A percentile compares a stretch with the other conserved stretches of the same genome.
Conservation (phyloP, 2,888 invertebrate genomes). For the Ophion ellenae region DNA sequence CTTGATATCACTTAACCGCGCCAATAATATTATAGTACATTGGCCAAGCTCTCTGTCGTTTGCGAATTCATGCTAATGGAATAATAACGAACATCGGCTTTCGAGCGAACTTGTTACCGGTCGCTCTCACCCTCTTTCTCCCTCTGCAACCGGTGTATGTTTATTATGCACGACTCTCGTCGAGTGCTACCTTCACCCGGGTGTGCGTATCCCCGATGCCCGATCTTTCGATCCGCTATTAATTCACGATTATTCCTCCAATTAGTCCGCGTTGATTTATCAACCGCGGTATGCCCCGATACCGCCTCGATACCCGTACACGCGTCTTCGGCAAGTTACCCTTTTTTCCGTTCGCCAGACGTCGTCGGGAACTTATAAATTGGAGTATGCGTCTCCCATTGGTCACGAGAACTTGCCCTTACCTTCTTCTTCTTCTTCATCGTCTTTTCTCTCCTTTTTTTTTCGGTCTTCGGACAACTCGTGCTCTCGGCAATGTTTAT, state of each 20-base stretch:
- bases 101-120: slow-evolving; percentile 38
- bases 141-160: slow-evolving; percentile 28
- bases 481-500: slow-evolving; percentile 37
- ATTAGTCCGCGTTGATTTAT: slow-evolving; percentile 30
- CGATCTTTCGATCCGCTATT: slow-evolving; percentile 30
- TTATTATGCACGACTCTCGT: neutral
- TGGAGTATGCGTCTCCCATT: too few relatives aligned
- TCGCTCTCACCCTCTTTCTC: neutral
- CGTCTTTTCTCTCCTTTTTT: slow-evolving; percentile 12
- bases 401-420: too few relatives aligned
- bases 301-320: neutral
- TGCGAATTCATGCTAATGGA: slow-evolving; percentile 68
- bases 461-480: neutral
- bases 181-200: too few relatives aligned
- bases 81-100: slow-evolving; percentile 62
- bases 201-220: neutral
- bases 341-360: too few relatives aligned
- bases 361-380: too few relatives aligned
- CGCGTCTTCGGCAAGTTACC: too few relatives aligned
- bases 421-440: too few relatives aligned
- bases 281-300: neutral
- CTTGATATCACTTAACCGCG: slow-evolving; percentile 71
- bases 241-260: slow-evolving; percentile 9
- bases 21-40: slow-evolving; percentile 62
- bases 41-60: slow-evolving; percentile 63